Evolutionary conservation across 2,113 vertebrate genomes (phyloP), one percentile per base, ranked within the genome.

Genomic region (Siphamia tubifer): DNA sequence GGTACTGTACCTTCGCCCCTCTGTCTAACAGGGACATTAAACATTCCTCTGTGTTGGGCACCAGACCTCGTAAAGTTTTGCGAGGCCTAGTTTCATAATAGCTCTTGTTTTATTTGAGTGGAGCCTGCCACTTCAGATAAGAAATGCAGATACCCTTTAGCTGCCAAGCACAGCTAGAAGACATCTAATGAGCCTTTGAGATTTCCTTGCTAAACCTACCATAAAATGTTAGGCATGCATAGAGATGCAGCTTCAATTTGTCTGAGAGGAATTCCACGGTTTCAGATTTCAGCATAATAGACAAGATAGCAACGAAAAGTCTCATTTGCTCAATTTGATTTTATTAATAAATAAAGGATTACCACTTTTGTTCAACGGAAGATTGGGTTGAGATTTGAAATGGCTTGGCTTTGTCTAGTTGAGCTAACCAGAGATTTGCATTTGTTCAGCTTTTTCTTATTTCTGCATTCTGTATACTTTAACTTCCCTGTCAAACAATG

Each of bases 291-390:
- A 51, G 70, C 66, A 77, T 81, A 88, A 82, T 84, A 79, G 89
- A 83, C 79, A 76, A 77, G 68, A 49, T 44, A 21, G 77, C 72
- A 70, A 79, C 34, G 47, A 8, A 67, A 77, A 66, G 74, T 83
- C 73, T 80, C 69, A 82, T 90, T 90, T 86, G 60, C 75, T 84
- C 73, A 74, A 84, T 75, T 85, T 84, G 67, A 84, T 88, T 92
- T 88, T 89, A 90, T 89, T 86, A 91, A 91, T 92, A 92, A 90
- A 92, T 92, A 91, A 92, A 90, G 88, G 86, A 90, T 92, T 91
- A 86, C 72, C 53, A 55, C 40, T 83, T 84, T 74, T 80, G 65
- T 63, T 74, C 76, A 85, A 84, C 16, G 68, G 83, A 80, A 87
- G 85, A 88, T 90, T 89, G 87, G 71, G 74, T 79, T 68, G 57